Base-by-base conservation (phyloP, 2,113 vertebrate species). In the Anser brachyrhynchus region DNA sequence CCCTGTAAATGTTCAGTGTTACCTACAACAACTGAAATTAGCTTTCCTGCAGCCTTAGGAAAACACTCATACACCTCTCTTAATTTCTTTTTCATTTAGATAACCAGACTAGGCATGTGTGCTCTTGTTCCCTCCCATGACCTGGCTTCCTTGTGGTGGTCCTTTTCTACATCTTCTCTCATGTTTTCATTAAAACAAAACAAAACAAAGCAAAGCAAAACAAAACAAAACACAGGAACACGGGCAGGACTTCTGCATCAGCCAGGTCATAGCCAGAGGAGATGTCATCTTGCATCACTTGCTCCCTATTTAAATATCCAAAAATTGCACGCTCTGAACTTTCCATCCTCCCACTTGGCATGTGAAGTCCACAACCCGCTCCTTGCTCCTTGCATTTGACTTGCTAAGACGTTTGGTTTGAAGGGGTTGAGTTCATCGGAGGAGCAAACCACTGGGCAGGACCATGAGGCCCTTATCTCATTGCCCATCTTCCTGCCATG, bases 21-120 rank as follows among this genome's bases (percentile, higher is more conserved):
- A 77, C 88, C 89, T 95, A 73, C 89, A 94, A 94, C 70, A 92
- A 79, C 84, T 87, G 95, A 87, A 95, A 95, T 95, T 89, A 96
- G 71, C 54, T 95, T 89, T 95, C 84, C 89, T 4, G 82, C 84
- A 87, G 93, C 94, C 87, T 82, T 93, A 95, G 81, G 93, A 96
- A 93, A 95, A 66, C 39, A 71, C 54, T 95, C 58, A 22, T 62
- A 78, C 35, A 92, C 70, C n/a, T 91, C 93, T 84, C 93, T 84
- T 92, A 93, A 92, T 95, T 84, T 95, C 81, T 65, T 16, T 49
- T 91, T 89, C 93, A 92, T 91, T 93, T 95, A 92, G 93, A 95
- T 94, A 97, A 97, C 78, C 89, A 89, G 89, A 70, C 35, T 9
- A 65, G 91, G 74, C 89, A 58, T 96, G 87, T 89, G 71, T 33